These are phyloP conservation scores for Pipistrellus pipistrellus DNA, from an alignment of 2,797 vertebrate species.

Conservation along the genomic window DNA sequence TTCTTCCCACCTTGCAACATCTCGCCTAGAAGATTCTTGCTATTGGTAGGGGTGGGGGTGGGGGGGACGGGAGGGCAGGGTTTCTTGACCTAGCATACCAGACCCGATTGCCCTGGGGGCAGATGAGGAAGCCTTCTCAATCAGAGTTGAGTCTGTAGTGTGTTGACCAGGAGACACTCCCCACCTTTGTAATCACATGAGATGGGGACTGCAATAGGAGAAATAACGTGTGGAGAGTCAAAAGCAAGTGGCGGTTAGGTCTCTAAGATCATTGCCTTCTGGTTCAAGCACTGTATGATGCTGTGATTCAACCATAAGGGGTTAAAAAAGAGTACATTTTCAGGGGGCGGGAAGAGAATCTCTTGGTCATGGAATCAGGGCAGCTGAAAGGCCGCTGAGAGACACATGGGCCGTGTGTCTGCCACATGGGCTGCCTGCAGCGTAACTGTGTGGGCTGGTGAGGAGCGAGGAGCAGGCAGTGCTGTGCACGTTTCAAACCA, in stretches of 20 bases:
- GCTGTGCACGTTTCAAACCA: constrained; percentile 66
- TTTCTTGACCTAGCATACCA: background rate
- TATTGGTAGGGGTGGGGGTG: background rate
- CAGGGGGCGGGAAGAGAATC: background rate
- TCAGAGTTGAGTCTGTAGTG: background rate
- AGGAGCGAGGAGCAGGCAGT: background rate
- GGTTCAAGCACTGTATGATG: background rate
- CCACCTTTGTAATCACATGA: background rate
- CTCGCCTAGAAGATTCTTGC: background rate
- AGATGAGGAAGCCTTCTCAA: background rate
- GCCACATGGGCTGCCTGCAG: background rate
- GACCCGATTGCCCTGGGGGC: background rate
- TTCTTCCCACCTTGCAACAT: background rate
- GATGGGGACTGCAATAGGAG: background rate
- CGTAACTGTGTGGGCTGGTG: constrained; percentile 39
- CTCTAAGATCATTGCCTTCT: background rate
- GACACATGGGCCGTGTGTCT: background rate
- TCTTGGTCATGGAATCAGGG: background rate
- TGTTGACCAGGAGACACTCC: background rate
- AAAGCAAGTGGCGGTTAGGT: background rate
- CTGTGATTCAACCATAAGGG: background rate
- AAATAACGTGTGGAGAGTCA: background rate
- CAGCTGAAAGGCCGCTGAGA: constrained; percentile 28
- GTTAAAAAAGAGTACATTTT: background rate
- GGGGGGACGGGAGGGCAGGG: background rate